Percentiles rank a stretch among this genome's conserved stretches.
These are phyloP conservation scores for Spinus pinus DNA, from an alignment of 2,797 vertebrate genomes.

Conservation along the genomic window DNA sequence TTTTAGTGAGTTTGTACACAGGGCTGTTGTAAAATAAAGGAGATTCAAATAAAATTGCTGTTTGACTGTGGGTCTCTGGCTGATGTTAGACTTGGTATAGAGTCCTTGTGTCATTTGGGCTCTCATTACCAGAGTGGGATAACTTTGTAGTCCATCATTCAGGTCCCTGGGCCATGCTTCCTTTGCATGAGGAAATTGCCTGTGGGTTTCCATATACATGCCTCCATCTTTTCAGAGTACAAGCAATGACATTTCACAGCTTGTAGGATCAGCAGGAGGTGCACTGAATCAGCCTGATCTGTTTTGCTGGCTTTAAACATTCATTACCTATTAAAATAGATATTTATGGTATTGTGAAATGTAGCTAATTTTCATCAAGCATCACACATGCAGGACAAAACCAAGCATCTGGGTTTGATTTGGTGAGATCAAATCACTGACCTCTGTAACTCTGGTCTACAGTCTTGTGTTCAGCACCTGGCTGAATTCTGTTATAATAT, in stretches of 20 bases:
- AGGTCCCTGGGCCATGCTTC: background rate
- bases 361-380: background rate
- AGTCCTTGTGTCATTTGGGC: background rate
- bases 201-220: background rate
- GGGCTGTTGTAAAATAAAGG: background rate
- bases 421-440: background rate
- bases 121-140: background rate
- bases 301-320: background rate
- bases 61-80: background rate
- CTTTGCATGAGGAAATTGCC: background rate
- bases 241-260: background rate
- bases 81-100: background rate
- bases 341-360: background rate
- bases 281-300: background rate
- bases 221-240: background rate
- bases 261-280: background rate
- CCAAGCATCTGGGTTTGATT: background rate
- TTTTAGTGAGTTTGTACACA: background rate
- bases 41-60: background rate
- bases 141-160: background rate
- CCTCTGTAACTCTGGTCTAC: background rate
- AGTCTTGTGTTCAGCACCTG: background rate
- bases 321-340: background rate
- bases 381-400: background rate
- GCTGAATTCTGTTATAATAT: background rate